Conservation (phyloP, 2,113 vertebrate genomes). For the Cynopterus brachyotis region DNA sequence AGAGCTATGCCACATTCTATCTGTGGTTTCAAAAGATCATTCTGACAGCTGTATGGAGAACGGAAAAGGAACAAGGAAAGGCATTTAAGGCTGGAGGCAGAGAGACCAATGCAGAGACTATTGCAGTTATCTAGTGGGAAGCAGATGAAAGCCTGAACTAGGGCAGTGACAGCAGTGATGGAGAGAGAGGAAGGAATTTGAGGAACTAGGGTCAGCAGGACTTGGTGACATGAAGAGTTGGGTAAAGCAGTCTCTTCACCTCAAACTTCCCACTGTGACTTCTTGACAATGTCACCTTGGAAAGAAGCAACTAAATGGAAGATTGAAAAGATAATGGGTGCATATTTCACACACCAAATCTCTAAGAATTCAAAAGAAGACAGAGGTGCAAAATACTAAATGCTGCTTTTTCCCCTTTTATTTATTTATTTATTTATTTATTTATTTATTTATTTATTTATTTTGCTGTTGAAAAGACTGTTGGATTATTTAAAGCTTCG, state of each 20-base stretch:
- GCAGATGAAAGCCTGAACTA: not conserved
- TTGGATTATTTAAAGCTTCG: constrained; percentile 25
- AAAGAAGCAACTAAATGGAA: constrained; percentile 30
- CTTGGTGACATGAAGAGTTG: not conserved
- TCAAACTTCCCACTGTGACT: not conserved
- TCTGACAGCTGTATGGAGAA: not conserved
- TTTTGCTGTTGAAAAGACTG: constrained; percentile 21
- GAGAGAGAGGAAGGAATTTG: not conserved
- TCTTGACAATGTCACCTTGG: constrained; percentile 31
- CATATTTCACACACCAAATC: constrained; percentile 36
- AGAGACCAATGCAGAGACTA: not conserved
- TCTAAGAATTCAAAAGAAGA: constrained; percentile 24
- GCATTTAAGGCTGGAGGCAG: not conserved
- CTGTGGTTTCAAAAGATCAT: not conserved
- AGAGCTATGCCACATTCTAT: not conserved
- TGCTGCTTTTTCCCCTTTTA: not conserved
- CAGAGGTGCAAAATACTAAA: not conserved
- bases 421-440: too few species aligned
- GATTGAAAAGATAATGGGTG: constrained; percentile 39
- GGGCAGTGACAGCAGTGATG: not conserved
- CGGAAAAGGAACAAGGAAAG: not conserved
- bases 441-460: too few species aligned
- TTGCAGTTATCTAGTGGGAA: not conserved
- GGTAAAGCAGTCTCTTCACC: not conserved
- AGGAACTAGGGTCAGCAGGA: not conserved